Conservation (phyloP, 2,888 invertebrate species). For the Lissonota sp. region DNA sequence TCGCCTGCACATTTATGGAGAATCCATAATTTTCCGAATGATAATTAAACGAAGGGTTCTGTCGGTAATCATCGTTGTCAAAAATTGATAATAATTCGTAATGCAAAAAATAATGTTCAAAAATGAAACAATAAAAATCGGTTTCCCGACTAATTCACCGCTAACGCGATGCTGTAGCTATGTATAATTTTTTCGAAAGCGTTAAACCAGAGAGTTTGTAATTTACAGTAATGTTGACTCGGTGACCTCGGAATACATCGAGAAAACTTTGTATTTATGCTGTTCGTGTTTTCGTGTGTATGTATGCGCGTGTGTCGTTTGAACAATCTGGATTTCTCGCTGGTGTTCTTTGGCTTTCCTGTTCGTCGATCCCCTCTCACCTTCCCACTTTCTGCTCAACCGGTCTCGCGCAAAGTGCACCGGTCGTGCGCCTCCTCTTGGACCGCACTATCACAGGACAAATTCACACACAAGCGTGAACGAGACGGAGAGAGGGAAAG, state of each 20-base stretch:
- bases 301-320: constrained; percentile 18
- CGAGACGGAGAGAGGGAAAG: not conserved
- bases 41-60: no score
- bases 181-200: not conserved
- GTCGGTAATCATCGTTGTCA: no score
- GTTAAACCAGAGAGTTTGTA: constrained; percentile 1
- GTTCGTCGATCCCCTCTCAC: constrained; percentile 20
- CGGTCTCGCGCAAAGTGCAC: constrained; percentile 62
- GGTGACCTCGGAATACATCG: constrained; percentile 39
- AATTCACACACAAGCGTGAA: constrained; percentile 3
- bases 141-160: not conserved
- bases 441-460: constrained; percentile 34
- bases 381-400: constrained; percentile 22
- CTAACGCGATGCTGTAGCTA: not conserved
- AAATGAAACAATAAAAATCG: not conserved
- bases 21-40: no score
- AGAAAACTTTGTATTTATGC: constrained; percentile 4
- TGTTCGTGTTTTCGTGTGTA: not conserved
- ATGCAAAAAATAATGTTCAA: not conserved
- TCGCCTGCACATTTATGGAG: no score
- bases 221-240: constrained; percentile 53
- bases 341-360: constrained; percentile 45
- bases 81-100: not conserved
- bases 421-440: constrained; percentile 54
- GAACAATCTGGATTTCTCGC: constrained; percentile 44